Percentiles rank a stretch among this genome's conserved stretches.
Conservation (phyloP, 2,113 vertebrate genomes). For the Osmerus eperlanus region DNA sequence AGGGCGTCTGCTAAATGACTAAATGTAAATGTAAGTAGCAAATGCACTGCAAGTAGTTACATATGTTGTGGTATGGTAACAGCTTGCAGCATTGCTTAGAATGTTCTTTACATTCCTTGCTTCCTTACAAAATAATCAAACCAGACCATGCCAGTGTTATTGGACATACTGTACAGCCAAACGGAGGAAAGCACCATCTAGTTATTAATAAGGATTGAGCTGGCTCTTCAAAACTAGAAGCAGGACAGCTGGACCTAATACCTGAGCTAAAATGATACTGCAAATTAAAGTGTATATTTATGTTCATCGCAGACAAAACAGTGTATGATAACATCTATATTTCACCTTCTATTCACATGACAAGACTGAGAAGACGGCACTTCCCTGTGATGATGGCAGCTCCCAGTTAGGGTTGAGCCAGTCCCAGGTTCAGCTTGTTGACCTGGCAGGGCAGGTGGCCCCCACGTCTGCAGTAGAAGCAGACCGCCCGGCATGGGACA, state of each 20-base stretch:
- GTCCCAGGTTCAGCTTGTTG: constrained; percentile 50
- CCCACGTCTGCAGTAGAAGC: constrained; percentile 15
- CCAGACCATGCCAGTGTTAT: too few relatives aligned
- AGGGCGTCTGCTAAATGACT: too few relatives aligned
- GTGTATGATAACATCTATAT: background rate
- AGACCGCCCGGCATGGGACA: constrained; percentile 90
- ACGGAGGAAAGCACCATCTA: background rate
- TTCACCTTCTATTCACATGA: background rate
- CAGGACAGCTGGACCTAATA: too few relatives aligned
- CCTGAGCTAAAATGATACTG: background rate
- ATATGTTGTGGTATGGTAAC: too few relatives aligned
- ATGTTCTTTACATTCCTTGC: too few relatives aligned
- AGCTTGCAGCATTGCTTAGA: too few relatives aligned
- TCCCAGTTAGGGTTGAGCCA: constrained; percentile 49
- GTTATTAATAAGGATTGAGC: background rate
- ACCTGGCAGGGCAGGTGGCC: constrained; percentile 8
- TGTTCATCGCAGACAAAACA: background rate
- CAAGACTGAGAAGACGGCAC: constrained; percentile 65
- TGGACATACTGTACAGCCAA: too few relatives aligned
- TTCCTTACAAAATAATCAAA: too few relatives aligned
- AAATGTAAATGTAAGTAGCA: background rate
- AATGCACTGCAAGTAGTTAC: background rate
- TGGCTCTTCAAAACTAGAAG: too few relatives aligned
- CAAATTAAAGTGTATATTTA: background rate
- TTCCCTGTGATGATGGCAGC: constrained; percentile 47